Evolutionary conservation across 2,888 invertebrate genomes (phyloP).

Genomic region (Callosobruchus maculatus): DNA sequence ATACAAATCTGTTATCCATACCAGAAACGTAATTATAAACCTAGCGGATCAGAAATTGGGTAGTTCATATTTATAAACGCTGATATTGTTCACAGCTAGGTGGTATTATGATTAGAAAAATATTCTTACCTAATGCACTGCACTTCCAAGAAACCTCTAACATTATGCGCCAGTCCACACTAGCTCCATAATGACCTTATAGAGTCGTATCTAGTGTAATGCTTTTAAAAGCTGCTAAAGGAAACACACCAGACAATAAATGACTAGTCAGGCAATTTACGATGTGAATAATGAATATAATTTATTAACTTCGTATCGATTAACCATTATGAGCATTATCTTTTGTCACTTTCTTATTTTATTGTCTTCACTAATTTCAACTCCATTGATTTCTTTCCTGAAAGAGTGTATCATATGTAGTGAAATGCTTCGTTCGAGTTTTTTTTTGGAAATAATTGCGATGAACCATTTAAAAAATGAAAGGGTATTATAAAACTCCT

Average conservation of each 20-base stretch:
- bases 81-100: too few relatives aligned
- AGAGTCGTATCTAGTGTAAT: background rate
- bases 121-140: background rate
- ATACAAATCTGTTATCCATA: too few relatives aligned
- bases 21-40: too few relatives aligned
- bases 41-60: too few relatives aligned
- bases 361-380: constrained; percentile 25
- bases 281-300: constrained; percentile 24
- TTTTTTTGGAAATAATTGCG: background rate
- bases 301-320: constrained; percentile 35
- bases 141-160: background rate
- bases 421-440: background rate
- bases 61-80: too few relatives aligned
- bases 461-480: too few relatives aligned
- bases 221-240: constrained; percentile 4
- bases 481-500: too few relatives aligned
- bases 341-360: constrained; percentile 35
- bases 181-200: background rate
- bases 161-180: background rate
- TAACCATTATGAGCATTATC: constrained; percentile 35
- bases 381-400: constrained; percentile 22
- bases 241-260: constrained; percentile 20
- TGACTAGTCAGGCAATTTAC: constrained; percentile 12
- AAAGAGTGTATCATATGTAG: background rate
- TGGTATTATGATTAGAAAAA: too few relatives aligned